Evolutionary conservation across 2,113 vertebrate species (phyloP).

Genomic region (Passer montanus): DNA sequence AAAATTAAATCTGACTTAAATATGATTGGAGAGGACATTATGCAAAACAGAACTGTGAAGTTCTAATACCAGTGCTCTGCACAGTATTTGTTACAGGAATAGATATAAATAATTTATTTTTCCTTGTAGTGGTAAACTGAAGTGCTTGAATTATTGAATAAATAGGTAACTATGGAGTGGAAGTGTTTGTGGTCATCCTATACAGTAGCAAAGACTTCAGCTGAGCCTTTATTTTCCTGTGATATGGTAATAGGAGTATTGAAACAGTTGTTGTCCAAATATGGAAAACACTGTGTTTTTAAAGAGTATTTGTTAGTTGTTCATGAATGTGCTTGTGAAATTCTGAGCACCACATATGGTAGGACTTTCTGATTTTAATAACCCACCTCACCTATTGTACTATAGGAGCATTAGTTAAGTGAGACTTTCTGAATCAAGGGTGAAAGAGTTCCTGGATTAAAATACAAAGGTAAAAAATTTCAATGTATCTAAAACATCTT

Average conservation of each 20-base stretch:
- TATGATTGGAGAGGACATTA: neutral
- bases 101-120: neutral
- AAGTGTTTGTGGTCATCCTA: neutral
- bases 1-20: neutral
- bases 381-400: neutral
- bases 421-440: neutral
- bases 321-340: neutral
- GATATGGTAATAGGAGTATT: neutral
- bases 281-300: neutral
- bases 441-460: neutral
- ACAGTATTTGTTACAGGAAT: neutral
- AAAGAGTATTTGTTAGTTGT: neutral
- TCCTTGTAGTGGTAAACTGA: neutral
- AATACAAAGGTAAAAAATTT: neutral
- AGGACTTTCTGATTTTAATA: neutral
- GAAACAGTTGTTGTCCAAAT: neutral
- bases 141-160: neutral
- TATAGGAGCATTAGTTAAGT: neutral
- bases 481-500: neutral
- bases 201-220: neutral
- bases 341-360: neutral
- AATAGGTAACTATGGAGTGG: neutral
- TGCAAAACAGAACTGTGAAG: neutral
- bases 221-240: neutral
- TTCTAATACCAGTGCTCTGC: neutral